Percentiles rank a stretch among this genome's conserved stretches.
Evolutionary conservation across 2,797 vertebrate species (phyloP).

Genomic region (Vespertilio murinus): DNA sequence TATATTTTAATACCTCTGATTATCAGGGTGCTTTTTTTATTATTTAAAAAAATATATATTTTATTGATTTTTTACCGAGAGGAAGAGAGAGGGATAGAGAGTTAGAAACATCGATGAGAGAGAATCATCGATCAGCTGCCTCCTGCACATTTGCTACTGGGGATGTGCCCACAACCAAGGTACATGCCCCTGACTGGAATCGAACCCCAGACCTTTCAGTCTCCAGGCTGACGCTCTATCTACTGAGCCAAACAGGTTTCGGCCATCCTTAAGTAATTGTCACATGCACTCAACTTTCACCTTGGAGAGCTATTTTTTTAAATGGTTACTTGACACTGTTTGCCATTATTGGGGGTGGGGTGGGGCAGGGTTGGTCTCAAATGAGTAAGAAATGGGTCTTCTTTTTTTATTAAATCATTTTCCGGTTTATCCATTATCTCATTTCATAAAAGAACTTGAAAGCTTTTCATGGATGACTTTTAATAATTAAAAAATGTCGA

Average conservation of each 20-base stretch:
- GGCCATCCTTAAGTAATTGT: neutral
- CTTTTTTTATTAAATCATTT: conserved; percentile 20
- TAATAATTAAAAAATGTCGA: neutral
- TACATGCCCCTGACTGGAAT: no score
- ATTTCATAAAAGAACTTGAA: neutral
- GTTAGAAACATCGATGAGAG: no score
- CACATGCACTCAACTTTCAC: neutral
- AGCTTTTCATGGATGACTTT: neutral
- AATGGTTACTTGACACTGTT: neutral
- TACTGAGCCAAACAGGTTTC: no score
- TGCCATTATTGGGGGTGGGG: neutral
- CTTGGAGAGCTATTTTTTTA: neutral
- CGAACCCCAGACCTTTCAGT: no score
- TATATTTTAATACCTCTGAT: neutral
- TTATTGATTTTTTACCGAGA: no score
- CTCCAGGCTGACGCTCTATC: no score
- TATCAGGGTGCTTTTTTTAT: neutral
- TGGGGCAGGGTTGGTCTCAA: neutral
- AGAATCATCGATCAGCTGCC: no score
- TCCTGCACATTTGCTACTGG: no score
- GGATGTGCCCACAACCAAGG: no score
- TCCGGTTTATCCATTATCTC: neutral
- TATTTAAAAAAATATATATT: no score
- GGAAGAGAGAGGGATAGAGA: no score
- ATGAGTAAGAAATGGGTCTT: neutral